Evolutionary conservation across 2,888 invertebrate species (phyloP).

Genomic region (Lepidochitona cinerea): DNA sequence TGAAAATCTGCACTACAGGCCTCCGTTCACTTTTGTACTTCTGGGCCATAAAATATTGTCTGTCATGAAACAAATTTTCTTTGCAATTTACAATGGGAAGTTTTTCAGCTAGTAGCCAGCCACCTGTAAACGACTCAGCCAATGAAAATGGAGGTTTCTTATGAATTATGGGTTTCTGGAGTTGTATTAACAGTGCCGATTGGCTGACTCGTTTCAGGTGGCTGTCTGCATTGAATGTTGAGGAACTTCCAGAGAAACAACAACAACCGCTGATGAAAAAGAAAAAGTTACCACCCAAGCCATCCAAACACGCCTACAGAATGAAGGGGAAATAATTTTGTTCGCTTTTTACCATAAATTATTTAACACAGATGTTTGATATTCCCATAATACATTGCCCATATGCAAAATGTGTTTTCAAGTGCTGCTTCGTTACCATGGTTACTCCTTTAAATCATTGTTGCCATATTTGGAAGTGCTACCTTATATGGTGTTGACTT

Average conservation of each 20-base stretch:
- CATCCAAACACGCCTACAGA: conserved; percentile 3
- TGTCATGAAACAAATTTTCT: too few relatives aligned
- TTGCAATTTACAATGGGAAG: too few relatives aligned
- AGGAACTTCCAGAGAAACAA: conserved; percentile 39
- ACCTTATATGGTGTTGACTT: too few relatives aligned
- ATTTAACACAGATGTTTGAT: too few relatives aligned
- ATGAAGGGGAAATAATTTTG: background rate
- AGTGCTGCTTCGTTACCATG: too few relatives aligned
- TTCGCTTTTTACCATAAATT: too few relatives aligned
- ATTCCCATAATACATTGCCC: too few relatives aligned
- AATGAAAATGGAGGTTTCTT: background rate
- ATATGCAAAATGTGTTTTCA: too few relatives aligned
- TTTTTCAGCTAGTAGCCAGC: background rate
- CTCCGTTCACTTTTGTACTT: too few relatives aligned
- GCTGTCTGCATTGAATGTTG: conserved; percentile 51
- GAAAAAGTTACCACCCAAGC: background rate
- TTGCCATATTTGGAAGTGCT: background rate
- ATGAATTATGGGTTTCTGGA: too few relatives aligned
- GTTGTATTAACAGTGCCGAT: background rate
- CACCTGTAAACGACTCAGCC: background rate
- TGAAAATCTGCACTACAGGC: too few relatives aligned
- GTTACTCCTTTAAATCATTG: background rate
- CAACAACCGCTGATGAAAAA: background rate
- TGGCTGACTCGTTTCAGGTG: conserved; percentile 55
- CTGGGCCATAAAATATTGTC: too few relatives aligned